These are phyloP conservation scores for Betta splendens DNA, from an alignment of 2,797 vertebrate species.

Conservation along the genomic window DNA sequence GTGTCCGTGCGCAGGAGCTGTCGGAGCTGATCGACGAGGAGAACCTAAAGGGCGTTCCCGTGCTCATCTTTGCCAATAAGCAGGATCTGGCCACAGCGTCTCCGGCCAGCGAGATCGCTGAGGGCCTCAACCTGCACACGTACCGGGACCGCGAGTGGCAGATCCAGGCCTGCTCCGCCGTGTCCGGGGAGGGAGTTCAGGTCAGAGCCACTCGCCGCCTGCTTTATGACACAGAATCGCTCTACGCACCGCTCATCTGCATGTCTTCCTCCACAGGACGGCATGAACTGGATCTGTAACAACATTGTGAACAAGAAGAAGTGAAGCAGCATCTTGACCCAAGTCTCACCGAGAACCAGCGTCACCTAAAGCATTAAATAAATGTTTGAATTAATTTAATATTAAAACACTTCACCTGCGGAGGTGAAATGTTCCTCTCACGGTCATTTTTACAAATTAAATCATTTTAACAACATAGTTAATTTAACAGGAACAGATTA, in stretches of 20 bases:
- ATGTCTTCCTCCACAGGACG: slow-evolving; percentile 73
- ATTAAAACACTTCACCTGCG: slow-evolving; percentile 13
- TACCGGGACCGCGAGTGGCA: slow-evolving; percentile 90
- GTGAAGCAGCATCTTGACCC: slow-evolving; percentile 45
- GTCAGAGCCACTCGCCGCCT: slow-evolving; percentile 64
- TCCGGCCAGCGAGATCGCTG: slow-evolving; percentile 86
- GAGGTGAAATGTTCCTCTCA: slow-evolving; percentile 10
- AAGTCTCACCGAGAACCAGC: slow-evolving; percentile 13
- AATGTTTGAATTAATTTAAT: neutral
- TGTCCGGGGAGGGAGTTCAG: slow-evolving; percentile 91
- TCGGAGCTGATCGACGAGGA: slow-evolving; percentile 87
- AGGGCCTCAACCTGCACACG: slow-evolving; percentile 89
- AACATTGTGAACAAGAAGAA: slow-evolving; percentile 86
- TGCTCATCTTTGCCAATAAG: slow-evolving; percentile 92
- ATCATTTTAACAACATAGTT: slow-evolving; percentile 52
- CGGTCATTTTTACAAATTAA: slow-evolving; percentile 58
- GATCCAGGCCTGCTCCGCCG: slow-evolving; percentile 91
- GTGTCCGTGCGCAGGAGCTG: slow-evolving; percentile 80
- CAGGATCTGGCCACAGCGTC: slow-evolving; percentile 88
- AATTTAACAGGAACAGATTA: slow-evolving; percentile 12
- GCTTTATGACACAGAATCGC: slow-evolving; percentile 7
- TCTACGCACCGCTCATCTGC: neutral
- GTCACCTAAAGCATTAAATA: slow-evolving; percentile 23
- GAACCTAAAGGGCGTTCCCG: slow-evolving; percentile 83
- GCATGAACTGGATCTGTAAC: slow-evolving; percentile 89